Percentiles rank a stretch among this genome's conserved stretches.
Evolutionary conservation across 2,797 vertebrate species (phyloP).

Genomic region (Enteromius anoplus): DNA sequence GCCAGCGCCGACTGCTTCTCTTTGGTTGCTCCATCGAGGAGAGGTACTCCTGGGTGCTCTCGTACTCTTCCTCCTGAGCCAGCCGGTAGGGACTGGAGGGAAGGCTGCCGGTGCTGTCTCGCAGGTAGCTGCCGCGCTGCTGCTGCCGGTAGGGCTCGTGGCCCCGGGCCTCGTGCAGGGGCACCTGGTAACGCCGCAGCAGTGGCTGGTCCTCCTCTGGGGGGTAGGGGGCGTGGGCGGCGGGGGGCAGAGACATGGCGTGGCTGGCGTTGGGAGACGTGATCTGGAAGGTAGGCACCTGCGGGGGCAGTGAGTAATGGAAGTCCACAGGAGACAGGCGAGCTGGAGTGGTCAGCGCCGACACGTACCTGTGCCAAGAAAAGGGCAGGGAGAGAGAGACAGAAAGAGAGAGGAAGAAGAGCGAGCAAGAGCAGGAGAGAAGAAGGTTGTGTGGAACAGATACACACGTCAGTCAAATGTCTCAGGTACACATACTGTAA

Average conservation of each 20-base stretch:
- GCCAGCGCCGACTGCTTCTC: conserved; percentile 91
- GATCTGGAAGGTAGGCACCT: conserved; percentile 98
- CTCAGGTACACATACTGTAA: conserved; percentile 14
- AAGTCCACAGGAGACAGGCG: conserved; percentile 95
- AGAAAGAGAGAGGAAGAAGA: conserved; percentile 34
- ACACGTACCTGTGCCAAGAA: conserved; percentile 87
- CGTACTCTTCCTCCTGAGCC: conserved; percentile 94
- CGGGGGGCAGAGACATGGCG: conserved; percentile 90
- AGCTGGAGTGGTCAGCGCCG: conserved; percentile 94
- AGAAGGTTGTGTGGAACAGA: conserved; percentile 42
- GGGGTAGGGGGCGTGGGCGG: conserved; percentile 87
- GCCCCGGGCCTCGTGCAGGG: conserved; percentile 86
- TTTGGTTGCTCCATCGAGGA: conserved; percentile 93
- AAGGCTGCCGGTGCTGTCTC: conserved; percentile 92
- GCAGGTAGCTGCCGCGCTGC: conserved; percentile 78
- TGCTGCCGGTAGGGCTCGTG: conserved; percentile 93
- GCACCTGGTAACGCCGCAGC: conserved; percentile 87
- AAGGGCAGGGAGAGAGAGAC: conserved; percentile 17
- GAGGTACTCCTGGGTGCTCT: conserved; percentile 95
- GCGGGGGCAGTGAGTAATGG: conserved; percentile 92
- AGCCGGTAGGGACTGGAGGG: conserved; percentile 93
- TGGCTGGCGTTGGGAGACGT: conserved; percentile 93
- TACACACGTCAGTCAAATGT: conserved; percentile 38
- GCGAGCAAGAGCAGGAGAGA: conserved; percentile 21
- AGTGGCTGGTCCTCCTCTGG: conserved; percentile 91